A percentile compares a stretch with the other conserved stretches of the same genome.
Conservation (phyloP, 1,140 invertebrate species). For the Alviniconcha marisindica region DNA sequence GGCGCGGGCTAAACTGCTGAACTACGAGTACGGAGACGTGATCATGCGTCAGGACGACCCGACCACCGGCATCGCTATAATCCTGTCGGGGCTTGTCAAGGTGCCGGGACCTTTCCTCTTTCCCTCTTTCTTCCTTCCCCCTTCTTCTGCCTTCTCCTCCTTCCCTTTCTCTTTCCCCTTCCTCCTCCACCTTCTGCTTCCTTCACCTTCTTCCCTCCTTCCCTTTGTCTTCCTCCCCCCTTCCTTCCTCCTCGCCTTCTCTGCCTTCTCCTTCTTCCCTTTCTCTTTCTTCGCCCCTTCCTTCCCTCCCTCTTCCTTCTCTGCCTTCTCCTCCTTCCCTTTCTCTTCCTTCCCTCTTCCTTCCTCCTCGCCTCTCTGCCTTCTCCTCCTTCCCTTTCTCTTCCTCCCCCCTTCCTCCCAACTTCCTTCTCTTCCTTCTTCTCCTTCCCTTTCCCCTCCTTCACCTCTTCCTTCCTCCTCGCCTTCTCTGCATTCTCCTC, state of each 20-base stretch:
- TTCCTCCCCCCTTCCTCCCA: neutral
- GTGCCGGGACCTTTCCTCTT: slow-evolving; percentile 49
- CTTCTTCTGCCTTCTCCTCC: neutral
- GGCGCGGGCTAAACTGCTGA: slow-evolving; percentile 61
- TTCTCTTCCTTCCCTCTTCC: neutral
- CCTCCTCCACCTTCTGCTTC: neutral
- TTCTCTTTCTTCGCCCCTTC: neutral
- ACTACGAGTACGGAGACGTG: slow-evolving; percentile 67
- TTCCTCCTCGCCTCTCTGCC: neutral
- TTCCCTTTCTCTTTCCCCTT: neutral
- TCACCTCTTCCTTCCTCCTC: neutral
- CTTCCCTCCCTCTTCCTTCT: neutral
- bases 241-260: neutral
- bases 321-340: neutral
- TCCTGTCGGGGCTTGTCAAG: slow-evolving; percentile 76
- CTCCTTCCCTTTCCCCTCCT: neutral
- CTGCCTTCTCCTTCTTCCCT: neutral
- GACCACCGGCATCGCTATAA: slow-evolving; percentile 74
- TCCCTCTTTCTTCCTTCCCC: neutral
- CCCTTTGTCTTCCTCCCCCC: neutral
- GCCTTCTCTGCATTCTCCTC: neutral
- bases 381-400: neutral
- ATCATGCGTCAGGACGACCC: slow-evolving; percentile 66
- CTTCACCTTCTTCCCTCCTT: neutral
- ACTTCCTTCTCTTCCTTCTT: neutral